Evolutionary conservation across 2,797 vertebrate genomes (phyloP).

Genomic region (Ficedula albicollis): DNA sequence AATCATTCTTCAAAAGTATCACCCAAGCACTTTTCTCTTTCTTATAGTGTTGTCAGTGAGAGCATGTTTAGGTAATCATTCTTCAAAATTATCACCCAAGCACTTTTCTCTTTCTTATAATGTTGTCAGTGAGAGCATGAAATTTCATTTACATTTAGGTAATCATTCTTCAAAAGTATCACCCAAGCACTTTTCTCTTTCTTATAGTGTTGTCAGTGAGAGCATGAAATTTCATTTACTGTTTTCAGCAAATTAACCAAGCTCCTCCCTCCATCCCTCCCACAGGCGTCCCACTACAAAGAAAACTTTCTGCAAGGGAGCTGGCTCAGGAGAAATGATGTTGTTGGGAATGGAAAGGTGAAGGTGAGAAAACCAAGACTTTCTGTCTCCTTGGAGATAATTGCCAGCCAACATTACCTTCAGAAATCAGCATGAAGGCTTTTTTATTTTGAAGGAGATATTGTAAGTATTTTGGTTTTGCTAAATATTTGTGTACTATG

Average conservation of each 20-base stretch:
- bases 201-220: slow-evolving; percentile 38
- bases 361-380: not conserved
- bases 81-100: slow-evolving; percentile 30
- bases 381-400: not conserved
- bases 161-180: slow-evolving; percentile 47
- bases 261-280: slow-evolving; percentile 57
- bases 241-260: not conserved
- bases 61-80: slow-evolving; percentile 52
- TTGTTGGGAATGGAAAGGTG: not conserved
- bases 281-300: not conserved
- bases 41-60: slow-evolving; percentile 38
- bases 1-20: slow-evolving; percentile 47
- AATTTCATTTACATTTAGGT: too few relatives aligned
- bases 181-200: slow-evolving; percentile 18
- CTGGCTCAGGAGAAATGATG: not conserved
- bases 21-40: slow-evolving; percentile 18
- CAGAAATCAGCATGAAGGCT: not conserved
- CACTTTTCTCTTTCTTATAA: slow-evolving; percentile 39
- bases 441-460: not conserved
- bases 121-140: too few relatives aligned
- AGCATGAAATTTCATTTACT: slow-evolving; percentile 56
- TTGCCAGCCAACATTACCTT: not conserved
- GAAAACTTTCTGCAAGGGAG: slow-evolving; percentile 13
- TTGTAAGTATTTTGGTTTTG: slow-evolving; percentile 21
- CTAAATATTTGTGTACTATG: not conserved